Evolutionary conservation across 2,797 vertebrate genomes (phyloP).

Genomic region (Sebastes matsubarae): DNA sequence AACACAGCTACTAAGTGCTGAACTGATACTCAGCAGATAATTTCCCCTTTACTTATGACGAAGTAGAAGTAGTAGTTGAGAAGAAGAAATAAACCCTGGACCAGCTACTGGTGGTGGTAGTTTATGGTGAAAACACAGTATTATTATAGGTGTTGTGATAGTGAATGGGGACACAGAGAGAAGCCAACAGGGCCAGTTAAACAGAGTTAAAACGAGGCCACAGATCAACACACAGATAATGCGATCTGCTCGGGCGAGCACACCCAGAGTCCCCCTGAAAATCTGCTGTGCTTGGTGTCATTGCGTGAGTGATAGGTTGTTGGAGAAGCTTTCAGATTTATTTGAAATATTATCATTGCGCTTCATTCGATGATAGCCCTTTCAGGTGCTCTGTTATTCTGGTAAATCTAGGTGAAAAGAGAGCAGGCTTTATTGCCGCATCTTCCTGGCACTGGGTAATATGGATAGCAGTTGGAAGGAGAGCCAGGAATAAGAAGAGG

Average conservation of each 20-base stretch:
- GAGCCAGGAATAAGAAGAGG: constrained; percentile 67
- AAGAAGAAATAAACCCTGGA: constrained; percentile 15
- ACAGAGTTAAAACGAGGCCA: constrained; percentile 55
- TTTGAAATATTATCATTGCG: constrained; percentile 71
- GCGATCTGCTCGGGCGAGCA: constrained; percentile 58
- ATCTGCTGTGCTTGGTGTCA: constrained; percentile 52
- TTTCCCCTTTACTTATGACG: constrained; percentile 25
- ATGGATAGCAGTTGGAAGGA: constrained; percentile 64
- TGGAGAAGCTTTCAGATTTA: constrained; percentile 61
- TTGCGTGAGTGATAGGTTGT: constrained; percentile 62
- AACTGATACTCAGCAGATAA: constrained; percentile 20
- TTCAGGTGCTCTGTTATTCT: constrained; percentile 69
- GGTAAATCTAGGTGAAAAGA: constrained; percentile 67
- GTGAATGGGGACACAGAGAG: constrained; percentile 30
- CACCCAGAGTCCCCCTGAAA: constrained; percentile 51
- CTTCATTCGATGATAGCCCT: constrained; percentile 71
- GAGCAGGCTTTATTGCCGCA: constrained; percentile 48
- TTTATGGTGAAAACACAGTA: constrained; percentile 20
- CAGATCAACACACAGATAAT: constrained; percentile 65
- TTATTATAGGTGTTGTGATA: constrained; percentile 19
- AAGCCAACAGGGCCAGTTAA: constrained; percentile 51
- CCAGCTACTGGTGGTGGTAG: neutral
- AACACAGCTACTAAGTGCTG: neutral
- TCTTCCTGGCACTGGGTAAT: constrained; percentile 57
- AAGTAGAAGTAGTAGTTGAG: neutral